Percentiles rank a stretch among this genome's conserved stretches.
These are phyloP conservation scores for Aphelenchoides besseyi DNA, from an alignment of 1,140 invertebrate genomes.

Conservation along the genomic window DNA sequence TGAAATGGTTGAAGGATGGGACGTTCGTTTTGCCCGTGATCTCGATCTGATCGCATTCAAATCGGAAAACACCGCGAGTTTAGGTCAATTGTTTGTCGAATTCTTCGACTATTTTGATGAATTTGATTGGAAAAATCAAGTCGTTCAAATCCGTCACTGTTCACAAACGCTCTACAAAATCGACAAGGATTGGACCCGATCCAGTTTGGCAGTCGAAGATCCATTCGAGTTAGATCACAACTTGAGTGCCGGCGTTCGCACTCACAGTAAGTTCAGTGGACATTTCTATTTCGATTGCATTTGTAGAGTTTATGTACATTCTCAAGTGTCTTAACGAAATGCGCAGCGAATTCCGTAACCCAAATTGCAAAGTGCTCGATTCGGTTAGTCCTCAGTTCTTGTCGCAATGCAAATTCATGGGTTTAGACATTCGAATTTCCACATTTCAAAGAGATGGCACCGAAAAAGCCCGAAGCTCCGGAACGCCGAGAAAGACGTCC, in stretches of 20 bases:
- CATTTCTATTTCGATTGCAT: background rate
- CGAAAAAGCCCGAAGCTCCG: background rate
- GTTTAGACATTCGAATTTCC: background rate
- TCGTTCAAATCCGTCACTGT: conserved; percentile 26
- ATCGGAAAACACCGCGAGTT: background rate
- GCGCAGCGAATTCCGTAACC: background rate
- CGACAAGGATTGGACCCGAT: background rate
- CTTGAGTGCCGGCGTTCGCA: conserved; percentile 21
- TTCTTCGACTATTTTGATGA: conserved; percentile 21
- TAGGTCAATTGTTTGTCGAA: conserved; percentile 21
- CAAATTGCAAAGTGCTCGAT: background rate
- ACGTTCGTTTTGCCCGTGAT: conserved; percentile 13
- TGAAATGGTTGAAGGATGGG: conserved; percentile 30
- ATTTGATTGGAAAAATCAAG: background rate
- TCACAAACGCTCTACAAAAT: background rate
- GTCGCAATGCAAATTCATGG: too few relatives aligned
- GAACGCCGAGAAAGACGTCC: background rate
- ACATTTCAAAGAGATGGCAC: background rate
- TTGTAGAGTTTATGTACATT: background rate
- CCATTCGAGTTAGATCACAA: conserved; percentile 29
- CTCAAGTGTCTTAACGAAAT: background rate
- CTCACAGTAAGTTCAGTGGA: conserved; percentile 10
- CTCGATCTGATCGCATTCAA: conserved; percentile 6
- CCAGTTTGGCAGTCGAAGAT: conserved; percentile 22
- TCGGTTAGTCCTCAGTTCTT: background rate